Base-by-base conservation (phyloP, 92 coral and sea anemone genomes). In the Muricea muricata region DNA sequence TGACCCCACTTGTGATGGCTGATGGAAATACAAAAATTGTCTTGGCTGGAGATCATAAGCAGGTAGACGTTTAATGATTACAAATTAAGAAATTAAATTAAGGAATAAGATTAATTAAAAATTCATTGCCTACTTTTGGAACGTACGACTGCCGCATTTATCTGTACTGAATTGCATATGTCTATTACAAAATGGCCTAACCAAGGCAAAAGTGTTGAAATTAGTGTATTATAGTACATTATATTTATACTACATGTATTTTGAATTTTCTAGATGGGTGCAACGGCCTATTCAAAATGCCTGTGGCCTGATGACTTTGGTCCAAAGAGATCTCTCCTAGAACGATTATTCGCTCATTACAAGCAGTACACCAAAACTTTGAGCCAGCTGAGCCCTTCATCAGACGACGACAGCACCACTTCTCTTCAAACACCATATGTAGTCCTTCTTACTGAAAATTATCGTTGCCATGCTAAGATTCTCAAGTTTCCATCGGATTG, bases 31-130 rank as follows among this genome's bases (percentile, higher is more conserved):
- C 99, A 60, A 93, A 92, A 71, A 86, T 96, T 9, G 90, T 96
- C 46, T 87, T 96, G 65, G 93, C 99, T 14, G 99, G 99, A 47
- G 99, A 96, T 78, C 94, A 96, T 57, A 86, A 88, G 97, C 99
- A 96, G 98, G 99, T 95, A 84, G 17, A 3, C 34, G n/a, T n/a
- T n/a, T n/a, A n/a, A n/a, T n/a, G n/a, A n/a, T n/a, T n/a, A n/a
- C n/a, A n/a, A n/a, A n/a, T n/a, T n/a, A n/a, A 24, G 32, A 37
- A 33, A 18, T 11, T 39, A 18, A 6, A 18, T 54, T n/a, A n/a
- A n/a, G n/a, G n/a, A n/a, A n/a, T n/a, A n/a, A n/a, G n/a, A n/a
- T n/a, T n/a, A n/a, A n/a, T n/a, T n/a, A n/a, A n/a, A n/a, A n/a
- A n/a, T n/a, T n/a, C n/a, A n/a, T n/a, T n/a, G n/a, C n/a, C n/a